phyloP scores from a whole-genome alignment of 2,797 vertebrate genomes.

The Falco concolor region DNA sequence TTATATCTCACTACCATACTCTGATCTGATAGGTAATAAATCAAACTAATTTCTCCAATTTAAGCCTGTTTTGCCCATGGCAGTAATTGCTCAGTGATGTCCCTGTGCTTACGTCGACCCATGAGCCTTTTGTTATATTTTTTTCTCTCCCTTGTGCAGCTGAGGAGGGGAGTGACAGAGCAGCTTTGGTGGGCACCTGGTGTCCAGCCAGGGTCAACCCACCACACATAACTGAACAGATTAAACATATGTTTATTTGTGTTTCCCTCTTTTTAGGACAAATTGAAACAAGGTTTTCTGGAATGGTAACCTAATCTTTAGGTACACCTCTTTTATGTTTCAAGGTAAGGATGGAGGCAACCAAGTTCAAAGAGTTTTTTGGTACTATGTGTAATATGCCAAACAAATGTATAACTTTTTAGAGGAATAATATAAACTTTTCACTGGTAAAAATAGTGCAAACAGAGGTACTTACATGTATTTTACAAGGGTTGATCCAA shows the following conservation, averaged over 20 bases:
- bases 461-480: background rate
- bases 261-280: background rate
- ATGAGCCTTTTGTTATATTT: background rate
- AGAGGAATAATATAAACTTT: background rate
- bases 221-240: background rate
- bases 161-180: background rate
- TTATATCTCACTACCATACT: no score
- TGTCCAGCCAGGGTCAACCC: background rate
- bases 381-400: no score
- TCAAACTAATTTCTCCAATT: background rate
- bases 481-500: background rate
- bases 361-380: background rate
- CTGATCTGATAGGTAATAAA: no score
- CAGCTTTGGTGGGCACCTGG: background rate
- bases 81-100: background rate
- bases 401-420: background rate
- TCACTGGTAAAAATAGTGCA: background rate
- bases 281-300: background rate
- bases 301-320: background rate
- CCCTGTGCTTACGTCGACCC: no score
- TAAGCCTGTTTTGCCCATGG: background rate
- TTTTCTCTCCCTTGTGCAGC: background rate
- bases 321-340: background rate
- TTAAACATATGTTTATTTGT: background rate
- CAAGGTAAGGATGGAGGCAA: background rate